A percentile compares a stretch with the other conserved stretches of the same genome.
phyloP scores from a whole-genome alignment of 2,888 invertebrate species.

The Sesia apiformis region DNA sequence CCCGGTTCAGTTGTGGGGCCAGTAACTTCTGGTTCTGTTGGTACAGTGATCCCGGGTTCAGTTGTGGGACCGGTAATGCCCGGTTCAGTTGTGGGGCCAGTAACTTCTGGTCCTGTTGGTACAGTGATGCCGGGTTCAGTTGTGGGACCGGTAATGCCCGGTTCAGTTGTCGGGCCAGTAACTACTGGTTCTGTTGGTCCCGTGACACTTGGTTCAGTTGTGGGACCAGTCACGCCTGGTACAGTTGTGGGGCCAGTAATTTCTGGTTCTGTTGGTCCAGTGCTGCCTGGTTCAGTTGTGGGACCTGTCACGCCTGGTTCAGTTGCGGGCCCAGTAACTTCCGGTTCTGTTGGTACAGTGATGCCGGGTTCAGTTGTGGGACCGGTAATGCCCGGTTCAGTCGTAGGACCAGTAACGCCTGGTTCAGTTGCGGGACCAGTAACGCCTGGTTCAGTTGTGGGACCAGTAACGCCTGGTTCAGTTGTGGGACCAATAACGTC shows the following conservation, averaged over 20 bases:
- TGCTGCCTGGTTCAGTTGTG: conserved; percentile 3
- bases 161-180: conserved; percentile 3
- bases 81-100: conserved; percentile 3
- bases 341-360: conserved; percentile 1
- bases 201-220: background rate
- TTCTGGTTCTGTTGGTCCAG: too few relatives aligned
- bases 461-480: too few relatives aligned
- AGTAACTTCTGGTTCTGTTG: background rate
- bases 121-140: background rate
- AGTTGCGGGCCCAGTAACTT: background rate
- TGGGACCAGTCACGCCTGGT: background rate
- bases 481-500: too few relatives aligned
- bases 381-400: conserved; percentile 2
- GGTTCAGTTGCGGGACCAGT: too few relatives aligned
- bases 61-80: conserved; percentile 1
- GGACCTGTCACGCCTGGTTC: background rate
- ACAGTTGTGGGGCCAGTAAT: conserved; percentile 1
- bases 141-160: conserved; percentile 1
- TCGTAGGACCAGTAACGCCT: background rate
- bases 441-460: background rate
- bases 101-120: background rate
- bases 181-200: background rate
- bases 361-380: background rate
- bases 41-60: conserved; percentile 4
- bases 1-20: conserved; percentile 1